Conservation (phyloP, 2,888 invertebrate genomes). For the Dusona sp. region DNA sequence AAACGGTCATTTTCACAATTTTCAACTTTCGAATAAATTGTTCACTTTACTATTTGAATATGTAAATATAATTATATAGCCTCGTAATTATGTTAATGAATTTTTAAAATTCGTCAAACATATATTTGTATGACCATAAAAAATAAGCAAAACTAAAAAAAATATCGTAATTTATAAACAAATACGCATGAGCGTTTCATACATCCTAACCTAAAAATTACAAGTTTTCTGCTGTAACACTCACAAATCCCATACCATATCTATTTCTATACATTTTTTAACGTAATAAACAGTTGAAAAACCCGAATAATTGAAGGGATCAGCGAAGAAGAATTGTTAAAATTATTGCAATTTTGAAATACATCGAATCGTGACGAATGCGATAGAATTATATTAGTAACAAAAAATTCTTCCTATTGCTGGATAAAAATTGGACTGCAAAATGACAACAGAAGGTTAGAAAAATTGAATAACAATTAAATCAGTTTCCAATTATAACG, state of each 20-base stretch:
- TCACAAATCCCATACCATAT: not conserved
- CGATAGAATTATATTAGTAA: not conserved
- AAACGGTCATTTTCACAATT: not conserved
- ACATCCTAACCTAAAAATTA: constrained; percentile 3
- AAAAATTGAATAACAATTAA: not conserved
- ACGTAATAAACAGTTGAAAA: not conserved
- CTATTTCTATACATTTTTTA: not conserved
- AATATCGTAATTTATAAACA: not conserved
- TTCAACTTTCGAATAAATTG: not conserved
- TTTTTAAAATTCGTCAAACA: not conserved
- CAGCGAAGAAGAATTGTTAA: not conserved
- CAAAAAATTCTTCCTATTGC: not conserved
- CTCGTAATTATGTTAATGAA: not conserved
- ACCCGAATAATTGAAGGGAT: not conserved
- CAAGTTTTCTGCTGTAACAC: not conserved
- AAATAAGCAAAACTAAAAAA: not conserved
- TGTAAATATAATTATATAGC: not conserved
- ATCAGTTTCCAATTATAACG: not conserved
- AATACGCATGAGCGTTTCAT: not conserved
- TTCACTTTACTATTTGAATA: not conserved
- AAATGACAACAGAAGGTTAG: constrained; percentile 5
- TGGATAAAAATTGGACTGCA: not conserved
- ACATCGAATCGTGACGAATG: not conserved
- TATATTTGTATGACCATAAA: not conserved
- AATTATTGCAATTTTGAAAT: not conserved